These are phyloP conservation scores for Cyprinodon tularosa DNA, from an alignment of 2,113 vertebrate species.

Conservation along the genomic window DNA sequence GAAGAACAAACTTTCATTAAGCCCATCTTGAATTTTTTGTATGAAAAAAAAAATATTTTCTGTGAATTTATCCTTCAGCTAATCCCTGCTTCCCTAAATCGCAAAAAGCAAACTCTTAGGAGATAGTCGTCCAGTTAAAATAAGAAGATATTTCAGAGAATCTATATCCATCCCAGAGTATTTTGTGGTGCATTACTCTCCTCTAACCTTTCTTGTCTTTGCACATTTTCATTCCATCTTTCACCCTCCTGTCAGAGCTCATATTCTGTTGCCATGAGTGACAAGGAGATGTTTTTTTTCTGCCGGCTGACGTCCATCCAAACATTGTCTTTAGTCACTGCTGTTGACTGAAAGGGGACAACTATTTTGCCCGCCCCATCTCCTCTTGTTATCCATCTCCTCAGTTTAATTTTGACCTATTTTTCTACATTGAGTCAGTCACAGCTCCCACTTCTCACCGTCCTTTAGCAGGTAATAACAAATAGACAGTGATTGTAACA, in stretches of 20 bases:
- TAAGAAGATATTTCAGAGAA: neutral
- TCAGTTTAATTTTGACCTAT: constrained; percentile 33
- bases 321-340: constrained; percentile 30
- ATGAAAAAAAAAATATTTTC: neutral
- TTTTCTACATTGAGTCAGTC: constrained; percentile 21
- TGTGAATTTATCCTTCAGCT: neutral
- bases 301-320: constrained; percentile 50
- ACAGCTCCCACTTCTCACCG: constrained; percentile 1
- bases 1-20: neutral
- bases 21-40: neutral
- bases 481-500: constrained; percentile 5
- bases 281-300: constrained; percentile 29
- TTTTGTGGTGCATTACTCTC: constrained; percentile 37
- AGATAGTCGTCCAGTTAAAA: neutral
- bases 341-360: constrained; percentile 45
- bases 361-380: constrained; percentile 30
- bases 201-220: constrained; percentile 25
- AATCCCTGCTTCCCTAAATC: neutral
- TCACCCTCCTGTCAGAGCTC: constrained; percentile 37
- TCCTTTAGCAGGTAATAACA: constrained; percentile 16
- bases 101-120: constrained; percentile 1
- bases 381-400: constrained; percentile 36
- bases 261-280: constrained; percentile 39
- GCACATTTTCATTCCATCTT: constrained; percentile 33
- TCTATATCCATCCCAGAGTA: constrained; percentile 26